phyloP scores from a whole-genome alignment of 2,113 vertebrate species.

The Rhadina sibilatrix region DNA sequence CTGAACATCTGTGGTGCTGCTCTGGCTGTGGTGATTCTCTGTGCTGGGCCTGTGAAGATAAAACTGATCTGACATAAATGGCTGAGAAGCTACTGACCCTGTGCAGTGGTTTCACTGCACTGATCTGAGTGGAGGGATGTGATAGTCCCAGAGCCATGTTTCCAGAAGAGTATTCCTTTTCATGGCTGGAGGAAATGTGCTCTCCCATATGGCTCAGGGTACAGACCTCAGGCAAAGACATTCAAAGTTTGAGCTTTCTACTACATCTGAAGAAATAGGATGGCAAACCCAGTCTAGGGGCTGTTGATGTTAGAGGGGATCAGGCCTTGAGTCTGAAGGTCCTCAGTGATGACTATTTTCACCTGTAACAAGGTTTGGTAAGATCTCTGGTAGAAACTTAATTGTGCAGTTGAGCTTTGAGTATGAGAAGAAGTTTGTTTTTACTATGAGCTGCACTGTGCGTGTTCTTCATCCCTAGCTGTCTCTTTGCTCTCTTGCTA shows the following conservation, averaged over 20 bases:
- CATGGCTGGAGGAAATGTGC: rapidly evolving
- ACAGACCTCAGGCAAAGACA: background rate
- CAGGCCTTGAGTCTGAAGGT: background rate
- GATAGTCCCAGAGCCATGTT: rapidly evolving
- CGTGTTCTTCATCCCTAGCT: conserved; percentile 3
- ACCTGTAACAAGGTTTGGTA: background rate
- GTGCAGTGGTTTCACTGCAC: background rate
- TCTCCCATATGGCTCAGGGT: rapidly evolving
- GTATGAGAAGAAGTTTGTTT: background rate
- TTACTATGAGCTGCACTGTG: background rate
- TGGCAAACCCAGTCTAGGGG: background rate
- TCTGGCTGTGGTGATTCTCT: background rate
- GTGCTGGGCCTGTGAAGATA: background rate
- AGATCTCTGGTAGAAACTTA: background rate
- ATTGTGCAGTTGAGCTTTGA: background rate
- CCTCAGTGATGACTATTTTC: background rate
- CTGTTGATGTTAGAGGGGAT: background rate
- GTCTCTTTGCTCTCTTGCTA: conserved; percentile 33
- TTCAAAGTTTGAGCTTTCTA: background rate
- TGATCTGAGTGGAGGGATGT: background rate
- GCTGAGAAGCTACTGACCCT: background rate
- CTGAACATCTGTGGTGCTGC: background rate
- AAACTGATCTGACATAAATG: rapidly evolving
- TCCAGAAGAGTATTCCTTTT: background rate
- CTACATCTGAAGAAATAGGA: background rate